phyloP scores from a whole-genome alignment of 92 coral and sea anemone genomes.

The Ricordea florida region DNA sequence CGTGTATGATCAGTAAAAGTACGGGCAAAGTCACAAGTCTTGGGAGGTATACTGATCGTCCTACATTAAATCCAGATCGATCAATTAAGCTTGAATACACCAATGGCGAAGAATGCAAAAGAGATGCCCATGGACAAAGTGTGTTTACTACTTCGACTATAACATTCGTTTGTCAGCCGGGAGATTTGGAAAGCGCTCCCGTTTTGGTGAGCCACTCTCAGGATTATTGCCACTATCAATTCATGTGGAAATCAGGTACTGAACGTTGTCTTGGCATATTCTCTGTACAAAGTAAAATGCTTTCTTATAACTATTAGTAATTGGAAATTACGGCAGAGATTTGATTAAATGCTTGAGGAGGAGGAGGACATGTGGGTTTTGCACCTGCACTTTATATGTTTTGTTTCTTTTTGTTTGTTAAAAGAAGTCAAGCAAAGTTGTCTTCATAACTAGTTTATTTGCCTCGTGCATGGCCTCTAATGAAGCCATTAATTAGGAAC shows the following conservation, averaged over 20 bases:
- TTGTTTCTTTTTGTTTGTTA: background rate
- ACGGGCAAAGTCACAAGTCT: conserved; percentile 57
- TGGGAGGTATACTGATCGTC: conserved; percentile 66
- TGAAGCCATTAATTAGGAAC: too few species aligned
- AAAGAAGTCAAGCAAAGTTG: too few species aligned
- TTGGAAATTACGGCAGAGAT: too few species aligned
- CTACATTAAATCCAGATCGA: conserved; percentile 53
- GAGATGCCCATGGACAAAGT: conserved; percentile 11
- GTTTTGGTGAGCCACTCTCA: conserved; percentile 75
- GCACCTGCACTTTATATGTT: too few species aligned
- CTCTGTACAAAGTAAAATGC: too few species aligned
- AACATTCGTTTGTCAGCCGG: conserved; percentile 86
- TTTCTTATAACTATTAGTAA: too few species aligned
- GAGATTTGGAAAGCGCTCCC: conserved; percentile 91
- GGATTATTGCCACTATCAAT: conserved; percentile 77
- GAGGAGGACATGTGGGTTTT: too few species aligned
- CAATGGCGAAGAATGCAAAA: conserved; percentile 72
- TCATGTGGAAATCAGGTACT: conserved; percentile 94
- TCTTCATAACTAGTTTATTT: too few species aligned
- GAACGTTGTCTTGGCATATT: too few species aligned
- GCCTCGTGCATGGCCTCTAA: too few species aligned
- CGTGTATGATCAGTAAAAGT: conserved; percentile 65
- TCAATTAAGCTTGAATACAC: conserved; percentile 73
- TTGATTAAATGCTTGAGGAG: too few species aligned
- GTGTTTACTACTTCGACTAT: conserved; percentile 58